Percentiles rank a stretch among this genome's conserved stretches.
phyloP scores from a whole-genome alignment of 2,113 vertebrate genomes.

The Antechinus flavipes region DNA sequence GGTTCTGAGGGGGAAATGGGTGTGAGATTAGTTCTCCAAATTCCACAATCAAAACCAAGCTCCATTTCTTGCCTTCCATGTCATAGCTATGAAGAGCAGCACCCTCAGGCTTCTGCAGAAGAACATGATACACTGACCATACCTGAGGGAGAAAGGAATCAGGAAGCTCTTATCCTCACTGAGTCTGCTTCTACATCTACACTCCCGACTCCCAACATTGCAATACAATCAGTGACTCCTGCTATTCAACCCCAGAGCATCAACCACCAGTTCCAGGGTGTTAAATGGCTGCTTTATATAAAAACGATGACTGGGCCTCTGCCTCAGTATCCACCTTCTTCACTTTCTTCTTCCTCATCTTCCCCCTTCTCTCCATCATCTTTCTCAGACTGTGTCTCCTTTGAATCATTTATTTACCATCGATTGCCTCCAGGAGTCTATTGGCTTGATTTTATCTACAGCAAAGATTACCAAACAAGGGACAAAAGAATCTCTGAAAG shows the following conservation, averaged over 20 bases:
- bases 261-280: conserved; percentile 37
- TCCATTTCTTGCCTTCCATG: conserved; percentile 4
- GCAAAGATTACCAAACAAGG: conserved; percentile 58
- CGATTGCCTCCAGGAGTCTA: conserved; percentile 69
- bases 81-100: conserved; percentile 37
- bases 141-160: conserved; percentile 36
- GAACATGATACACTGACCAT: not conserved
- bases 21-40: conserved; percentile 65
- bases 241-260: conserved; percentile 12
- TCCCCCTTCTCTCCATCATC: not conserved
- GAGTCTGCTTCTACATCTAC: conserved; percentile 16
- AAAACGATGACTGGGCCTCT: conserved; percentile 55
- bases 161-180: not conserved
- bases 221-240: not conserved
- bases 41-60: conserved; percentile 63
- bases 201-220: not conserved
- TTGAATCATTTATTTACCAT: conserved; percentile 50
- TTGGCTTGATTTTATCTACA: conserved; percentile 75
- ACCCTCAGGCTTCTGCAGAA: conserved; percentile 15
- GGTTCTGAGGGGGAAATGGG: conserved; percentile 42
- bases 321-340: not conserved
- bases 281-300: conserved; percentile 70
- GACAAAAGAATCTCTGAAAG: conserved; percentile 24
- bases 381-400: not conserved
- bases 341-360: not conserved